Conservation (phyloP, 2,888 invertebrate genomes). For the Hirtodrosophila confusa region DNA sequence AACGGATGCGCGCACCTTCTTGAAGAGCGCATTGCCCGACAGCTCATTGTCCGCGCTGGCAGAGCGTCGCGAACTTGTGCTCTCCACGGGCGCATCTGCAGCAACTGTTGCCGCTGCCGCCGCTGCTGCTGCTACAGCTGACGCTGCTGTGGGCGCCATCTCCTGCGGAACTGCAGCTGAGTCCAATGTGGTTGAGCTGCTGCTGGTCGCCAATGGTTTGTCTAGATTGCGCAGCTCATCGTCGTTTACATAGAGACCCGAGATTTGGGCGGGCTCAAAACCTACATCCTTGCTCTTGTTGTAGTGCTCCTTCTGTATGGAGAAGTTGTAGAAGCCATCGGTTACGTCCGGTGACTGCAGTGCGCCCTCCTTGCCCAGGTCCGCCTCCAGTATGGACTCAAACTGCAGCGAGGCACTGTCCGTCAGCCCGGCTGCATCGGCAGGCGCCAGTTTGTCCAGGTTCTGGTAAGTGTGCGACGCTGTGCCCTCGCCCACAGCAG, state of each 20-base stretch:
- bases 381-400: constrained; percentile 83
- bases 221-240: constrained; percentile 82
- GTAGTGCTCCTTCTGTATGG: constrained; percentile 83
- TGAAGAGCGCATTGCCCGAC: constrained; percentile 83
- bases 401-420: constrained; percentile 84
- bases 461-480: constrained; percentile 79
- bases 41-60: constrained; percentile 76
- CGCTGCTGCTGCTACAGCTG: constrained; percentile 27
- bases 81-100: constrained; percentile 30
- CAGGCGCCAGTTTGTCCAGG: constrained; percentile 61
- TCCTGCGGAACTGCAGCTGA: constrained; percentile 34
- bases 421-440: constrained; percentile 71
- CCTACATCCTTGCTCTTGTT: constrained; percentile 81
- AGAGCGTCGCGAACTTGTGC: constrained; percentile 28
- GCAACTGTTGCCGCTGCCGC: constrained; percentile 4
- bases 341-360: constrained; percentile 83
- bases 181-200: constrained; percentile 45
- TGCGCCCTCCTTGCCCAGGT: constrained; percentile 77
- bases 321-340: constrained; percentile 83
- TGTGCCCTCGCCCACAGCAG: constrained; percentile 31
- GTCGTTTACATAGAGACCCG: constrained; percentile 81
- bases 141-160: constrained; percentile 41
- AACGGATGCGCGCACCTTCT: constrained; percentile 83
- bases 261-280: constrained; percentile 78
- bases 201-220: constrained; percentile 65